phyloP scores from a whole-genome alignment of 2,797 vertebrate genomes.

The Vireo griseus region DNA sequence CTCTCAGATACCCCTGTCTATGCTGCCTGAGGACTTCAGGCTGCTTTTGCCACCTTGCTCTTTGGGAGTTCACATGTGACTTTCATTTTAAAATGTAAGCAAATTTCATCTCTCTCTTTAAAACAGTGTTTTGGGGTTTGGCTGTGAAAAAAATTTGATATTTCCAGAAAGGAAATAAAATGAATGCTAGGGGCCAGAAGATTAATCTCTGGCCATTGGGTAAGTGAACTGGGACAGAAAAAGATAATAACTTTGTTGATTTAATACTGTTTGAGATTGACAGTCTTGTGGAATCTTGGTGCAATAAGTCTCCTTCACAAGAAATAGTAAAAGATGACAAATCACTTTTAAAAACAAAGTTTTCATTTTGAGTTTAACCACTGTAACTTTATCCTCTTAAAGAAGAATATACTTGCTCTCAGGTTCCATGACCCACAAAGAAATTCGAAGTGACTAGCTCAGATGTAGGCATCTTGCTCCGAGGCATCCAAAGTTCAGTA shows the following conservation, averaged over 20 bases:
- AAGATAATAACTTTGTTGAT: not conserved
- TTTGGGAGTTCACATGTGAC: not conserved
- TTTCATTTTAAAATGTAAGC: not conserved
- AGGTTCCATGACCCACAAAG: not conserved
- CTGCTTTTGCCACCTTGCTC: not conserved
- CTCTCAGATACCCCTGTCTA: not conserved
- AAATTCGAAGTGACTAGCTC: not conserved
- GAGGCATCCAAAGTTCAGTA: not conserved
- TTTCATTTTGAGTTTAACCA: not conserved
- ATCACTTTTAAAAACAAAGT: not conserved
- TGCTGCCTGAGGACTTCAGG: not conserved
- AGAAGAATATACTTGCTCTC: not conserved
- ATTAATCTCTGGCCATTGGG: not conserved
- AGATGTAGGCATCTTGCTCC: not conserved
- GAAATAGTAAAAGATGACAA: not conserved
- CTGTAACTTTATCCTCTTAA: not conserved
- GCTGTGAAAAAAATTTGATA: not conserved
- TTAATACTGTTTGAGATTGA: not conserved
- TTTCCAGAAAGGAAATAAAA: not conserved
- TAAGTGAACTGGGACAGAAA: not conserved
- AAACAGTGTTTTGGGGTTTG: not conserved
- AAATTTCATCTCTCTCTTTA: not conserved
- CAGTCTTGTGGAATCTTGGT: not conserved
- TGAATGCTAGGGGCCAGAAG: not conserved
- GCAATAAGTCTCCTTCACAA: not conserved